phyloP scores from a whole-genome alignment of 2,797 vertebrate species.

The Scomberomorus guttatus region DNA sequence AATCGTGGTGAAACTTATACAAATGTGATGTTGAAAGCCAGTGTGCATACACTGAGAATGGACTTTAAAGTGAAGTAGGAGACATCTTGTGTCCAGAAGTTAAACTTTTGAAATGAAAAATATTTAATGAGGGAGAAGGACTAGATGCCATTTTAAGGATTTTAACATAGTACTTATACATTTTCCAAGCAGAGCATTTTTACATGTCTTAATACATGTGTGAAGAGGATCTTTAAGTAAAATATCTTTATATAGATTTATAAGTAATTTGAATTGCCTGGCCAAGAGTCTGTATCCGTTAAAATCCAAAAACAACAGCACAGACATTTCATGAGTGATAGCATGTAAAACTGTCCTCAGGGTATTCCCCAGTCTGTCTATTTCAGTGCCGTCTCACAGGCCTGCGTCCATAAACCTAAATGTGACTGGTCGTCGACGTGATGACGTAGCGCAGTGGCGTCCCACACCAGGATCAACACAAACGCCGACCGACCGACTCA shows the following conservation, averaged over 20 bases:
- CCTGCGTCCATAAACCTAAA: slow-evolving; percentile 40
- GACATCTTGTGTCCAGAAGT: no score
- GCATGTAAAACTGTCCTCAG: slow-evolving; percentile 39
- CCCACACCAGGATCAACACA: slow-evolving; percentile 63
- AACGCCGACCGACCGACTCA: slow-evolving; percentile 44
- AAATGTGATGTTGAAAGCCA: no score
- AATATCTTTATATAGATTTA: no score
- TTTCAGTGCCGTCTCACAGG: slow-evolving; percentile 61
- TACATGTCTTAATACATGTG: no score
- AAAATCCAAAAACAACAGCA: not conserved
- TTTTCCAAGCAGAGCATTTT: no score
- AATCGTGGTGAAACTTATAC: no score
- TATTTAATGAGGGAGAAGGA: not conserved
- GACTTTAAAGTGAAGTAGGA: no score
- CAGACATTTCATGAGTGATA: slow-evolving; percentile 2
- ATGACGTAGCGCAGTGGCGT: slow-evolving; percentile 64
- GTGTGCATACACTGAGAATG: no score
- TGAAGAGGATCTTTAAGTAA: no score
- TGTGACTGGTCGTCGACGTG: slow-evolving; percentile 39
- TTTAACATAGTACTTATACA: no score
- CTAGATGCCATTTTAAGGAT: no score
- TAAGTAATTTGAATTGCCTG: not conserved
- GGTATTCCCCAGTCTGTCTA: slow-evolving; percentile 71
- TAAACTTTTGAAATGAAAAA: no score
- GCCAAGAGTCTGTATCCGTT: not conserved